Evolutionary conservation across 2,888 invertebrate genomes (phyloP), one percentile per base, ranked within the genome.

Genomic region (Hyposoter didymator): DNA sequence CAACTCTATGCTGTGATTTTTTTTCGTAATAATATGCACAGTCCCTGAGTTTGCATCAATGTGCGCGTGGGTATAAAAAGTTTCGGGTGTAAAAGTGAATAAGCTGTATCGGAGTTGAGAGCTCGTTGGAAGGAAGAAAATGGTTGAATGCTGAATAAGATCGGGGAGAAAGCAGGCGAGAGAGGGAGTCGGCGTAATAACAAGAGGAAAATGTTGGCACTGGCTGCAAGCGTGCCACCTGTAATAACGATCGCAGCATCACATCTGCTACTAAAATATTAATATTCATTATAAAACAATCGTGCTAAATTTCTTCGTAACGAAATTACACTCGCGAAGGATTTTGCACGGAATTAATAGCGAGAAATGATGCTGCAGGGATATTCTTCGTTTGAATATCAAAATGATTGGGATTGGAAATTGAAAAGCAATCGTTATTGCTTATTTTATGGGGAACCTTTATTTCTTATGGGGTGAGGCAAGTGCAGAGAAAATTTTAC

Each of bases 61-160:
- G n/a, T 59, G 17, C 8, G 8, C 35, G 28, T 5, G 74, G 35
- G 32, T 64, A 35, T 32, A 64, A 52, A 67, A 78, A 28, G 17
- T 64, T 49, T 35, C 3, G 35, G 73, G 43, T 35, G 43, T 39
- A 19, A 17, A 70, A 32, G 2, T 14, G 35, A 70, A 49, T 28
- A 28, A 28, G 70, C 70, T 72, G 35, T 0, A 12, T 39, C 64
- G 47, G 32, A 19, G 59, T 14, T 10, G 39, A 28, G 59, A 78
- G 70, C 78, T 55, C 70, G 47, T 14, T 49, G 67, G 19, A 69
- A 69, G 59, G 70, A 70, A 59, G 14, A 39, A 39, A 39, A 39
- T 73, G 12, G 59, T 74, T 45, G 59, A 22, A 45, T 62, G 28
- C 12, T 62, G 32, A 45, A 59, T 32, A 52, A 69, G 43, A 78